phyloP scores from a whole-genome alignment of 2,113 vertebrate genomes.

The Cathartes aura region DNA sequence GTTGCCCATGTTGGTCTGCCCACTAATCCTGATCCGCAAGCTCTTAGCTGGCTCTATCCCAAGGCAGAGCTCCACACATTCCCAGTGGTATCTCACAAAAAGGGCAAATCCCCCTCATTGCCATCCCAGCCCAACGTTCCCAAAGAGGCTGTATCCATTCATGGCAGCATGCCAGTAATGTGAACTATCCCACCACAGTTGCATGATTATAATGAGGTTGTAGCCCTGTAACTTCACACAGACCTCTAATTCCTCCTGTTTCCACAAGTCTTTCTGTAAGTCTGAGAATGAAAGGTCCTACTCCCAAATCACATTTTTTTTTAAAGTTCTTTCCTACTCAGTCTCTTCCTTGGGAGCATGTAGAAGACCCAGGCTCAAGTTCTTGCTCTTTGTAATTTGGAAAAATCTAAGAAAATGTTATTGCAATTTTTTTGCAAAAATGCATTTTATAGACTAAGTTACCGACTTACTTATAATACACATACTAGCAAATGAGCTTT shows the following conservation, averaged over 20 bases:
- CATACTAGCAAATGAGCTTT: not conserved
- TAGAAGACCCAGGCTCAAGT: not conserved
- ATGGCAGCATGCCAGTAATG: not conserved
- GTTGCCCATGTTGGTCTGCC: not conserved
- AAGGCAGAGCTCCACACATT: not conserved
- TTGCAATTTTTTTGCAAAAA: not conserved
- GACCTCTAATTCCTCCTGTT: not conserved
- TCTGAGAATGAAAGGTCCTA: not conserved
- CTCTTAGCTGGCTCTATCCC: not conserved
- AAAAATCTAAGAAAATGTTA: not conserved
- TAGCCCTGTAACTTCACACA: not conserved
- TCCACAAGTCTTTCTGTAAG: not conserved
- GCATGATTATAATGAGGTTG: not conserved
- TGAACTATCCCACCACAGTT: not conserved
- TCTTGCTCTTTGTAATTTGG: not conserved
- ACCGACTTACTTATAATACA: not conserved
- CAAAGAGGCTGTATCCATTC: not conserved
- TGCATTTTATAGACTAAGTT: not conserved
- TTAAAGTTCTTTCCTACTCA: not conserved
- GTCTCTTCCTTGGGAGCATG: not conserved
- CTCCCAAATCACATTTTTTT: not conserved
- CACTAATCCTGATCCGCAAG: not conserved
- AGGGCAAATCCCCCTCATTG: accelerated
- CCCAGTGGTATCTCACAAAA: not conserved
- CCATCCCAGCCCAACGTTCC: not conserved